Base-by-base conservation (phyloP, 2,797 vertebrate species). In the Pseudomugil gertrudae region DNA sequence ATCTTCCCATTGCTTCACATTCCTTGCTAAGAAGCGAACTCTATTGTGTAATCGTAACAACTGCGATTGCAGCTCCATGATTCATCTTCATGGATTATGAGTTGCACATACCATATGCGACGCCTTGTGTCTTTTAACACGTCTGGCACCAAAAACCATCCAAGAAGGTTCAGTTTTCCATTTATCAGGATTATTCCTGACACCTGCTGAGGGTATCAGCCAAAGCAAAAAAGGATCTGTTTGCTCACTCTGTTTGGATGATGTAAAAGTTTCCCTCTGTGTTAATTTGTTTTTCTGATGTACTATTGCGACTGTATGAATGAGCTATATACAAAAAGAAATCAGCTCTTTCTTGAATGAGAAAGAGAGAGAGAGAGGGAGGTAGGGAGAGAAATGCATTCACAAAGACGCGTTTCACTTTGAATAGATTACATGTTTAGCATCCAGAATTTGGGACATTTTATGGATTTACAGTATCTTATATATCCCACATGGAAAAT, bases 181-280 rank as follows among this genome's bases (percentile, higher is more conserved):
- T 87, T 76, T 56, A 61, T 87, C 85, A 85, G 79, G 85, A 87
- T 87, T 83, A 84, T 57, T 78, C 57, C 70, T 30, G 72, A 83
- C 83, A 86, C 79, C 85, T 84, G 79, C 80, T 61, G 76, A 77
- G 64, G 27, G 54, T 52, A 60, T 3, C 33, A 30, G 80, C 85
- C 86, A 86, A 81, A 72, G 61, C 72, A 69, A 15, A 72, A 50
- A 70, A 73, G 48, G 63, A 84, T 72, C 24, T 56, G 67, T 65
- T 79, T 76, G 84, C 65, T 70, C 64, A 10, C 56, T 79, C 40
- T 23, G 66, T 74, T 29, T 62, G 51, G 35, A 52, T 13, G 62
- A 56, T 7, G 9, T 43, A 27, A 52, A 50, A 2, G 21, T 66
- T 36, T 36, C 14, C 13, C 13, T 36, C 35, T 7, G 26, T 74